Evolutionary conservation across 1,140 invertebrate species (phyloP).

Genomic region (Microplitis mediator): DNA sequence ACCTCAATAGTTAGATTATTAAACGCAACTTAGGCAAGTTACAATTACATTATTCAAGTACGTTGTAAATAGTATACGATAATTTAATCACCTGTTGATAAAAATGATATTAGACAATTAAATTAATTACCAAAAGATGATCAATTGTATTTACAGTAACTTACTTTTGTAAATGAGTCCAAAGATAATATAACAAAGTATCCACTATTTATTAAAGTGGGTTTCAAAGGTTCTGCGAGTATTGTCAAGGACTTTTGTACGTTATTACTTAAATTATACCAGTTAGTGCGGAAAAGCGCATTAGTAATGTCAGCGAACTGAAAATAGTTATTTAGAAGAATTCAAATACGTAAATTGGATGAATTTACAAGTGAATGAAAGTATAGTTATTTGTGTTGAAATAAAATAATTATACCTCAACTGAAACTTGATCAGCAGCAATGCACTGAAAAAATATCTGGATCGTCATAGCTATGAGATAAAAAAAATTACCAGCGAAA

Average conservation of each 20-base stretch:
- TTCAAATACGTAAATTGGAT: background rate
- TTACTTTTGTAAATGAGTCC: background rate
- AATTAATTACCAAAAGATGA: background rate
- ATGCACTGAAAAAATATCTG: background rate
- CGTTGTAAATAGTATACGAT: background rate
- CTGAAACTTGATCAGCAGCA: background rate
- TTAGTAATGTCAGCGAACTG: background rate
- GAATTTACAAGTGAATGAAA: background rate
- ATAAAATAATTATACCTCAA: background rate
- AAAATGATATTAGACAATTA: background rate
- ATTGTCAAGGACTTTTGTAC: background rate
- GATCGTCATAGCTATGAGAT: background rate
- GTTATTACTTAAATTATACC: background rate
- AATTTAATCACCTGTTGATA: background rate
- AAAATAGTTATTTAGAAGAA: background rate
- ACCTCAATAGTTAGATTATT: too few relatives aligned
- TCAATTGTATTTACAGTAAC: background rate
- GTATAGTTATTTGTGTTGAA: background rate
- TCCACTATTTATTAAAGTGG: background rate
- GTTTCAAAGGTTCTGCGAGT: background rate
- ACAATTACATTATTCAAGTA: background rate
- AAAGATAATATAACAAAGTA: background rate
- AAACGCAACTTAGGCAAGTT: background rate
- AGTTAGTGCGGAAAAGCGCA: background rate
- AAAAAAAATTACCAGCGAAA: background rate